Evolutionary conservation across 1,140 invertebrate species (phyloP), one percentile per base, ranked within the genome.

Genomic region (Agrilus planipennis): DNA sequence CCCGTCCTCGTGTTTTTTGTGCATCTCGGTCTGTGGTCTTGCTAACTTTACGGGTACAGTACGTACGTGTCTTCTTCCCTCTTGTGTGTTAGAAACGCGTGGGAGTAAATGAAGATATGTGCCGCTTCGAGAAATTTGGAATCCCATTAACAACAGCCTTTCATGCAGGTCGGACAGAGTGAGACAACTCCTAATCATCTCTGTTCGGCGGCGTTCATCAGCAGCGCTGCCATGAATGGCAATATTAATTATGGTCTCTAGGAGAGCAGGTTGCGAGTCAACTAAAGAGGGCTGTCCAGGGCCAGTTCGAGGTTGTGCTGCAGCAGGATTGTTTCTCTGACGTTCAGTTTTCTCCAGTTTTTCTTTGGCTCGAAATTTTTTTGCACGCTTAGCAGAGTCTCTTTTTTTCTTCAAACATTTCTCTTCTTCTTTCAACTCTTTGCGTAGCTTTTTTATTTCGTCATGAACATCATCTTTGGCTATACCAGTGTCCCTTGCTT

Each of bases 21-120:
- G 54, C 39, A 53, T 45, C 49, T 52, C 47, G 17, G 40, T 45
- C 20, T 34, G 41, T 34, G 28, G 11, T 31, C 49, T 45, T 48
- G 41, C 51, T 22, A 61, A 50, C 44, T 53, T 61, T 41, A 61
- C 57, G 49, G 53, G 53, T 16, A 37, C 27, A 25, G 41, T 36
- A 34, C 25, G 20, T 35, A 25, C 32, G 27, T 42, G 30, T 19
- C 40, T 42, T 42, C 15, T 12, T 34, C 7, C 41, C 19, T 44
- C 30, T 31, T 19, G 19, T 25, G 19, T 39, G 25, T 39, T 34
- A 25, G 17, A 37, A 39, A 31, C 39, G 38, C 36, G 40, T 14
- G 37, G 30, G 49, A 58, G 48, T 42, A 50, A 50, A 46, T 46
- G 46, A 50, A 61, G 40, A 53, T 58, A 58, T 45, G 45, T 49